phyloP scores from a whole-genome alignment of 2,113 vertebrate genomes.

The Lates calcarifer region DNA sequence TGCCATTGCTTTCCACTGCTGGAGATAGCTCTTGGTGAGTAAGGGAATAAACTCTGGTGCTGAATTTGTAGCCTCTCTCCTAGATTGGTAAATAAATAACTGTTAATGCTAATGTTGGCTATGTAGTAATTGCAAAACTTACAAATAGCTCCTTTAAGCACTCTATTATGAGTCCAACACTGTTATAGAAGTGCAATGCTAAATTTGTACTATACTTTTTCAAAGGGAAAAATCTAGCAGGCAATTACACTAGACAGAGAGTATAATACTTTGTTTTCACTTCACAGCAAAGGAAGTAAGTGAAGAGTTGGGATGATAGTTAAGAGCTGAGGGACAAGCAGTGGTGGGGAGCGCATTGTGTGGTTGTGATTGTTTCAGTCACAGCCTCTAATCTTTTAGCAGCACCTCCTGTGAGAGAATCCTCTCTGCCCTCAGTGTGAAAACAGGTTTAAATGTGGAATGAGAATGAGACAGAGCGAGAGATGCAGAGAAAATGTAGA shows the following conservation, averaged over 20 bases:
- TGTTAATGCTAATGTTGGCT: too few species aligned
- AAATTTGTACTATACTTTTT: not conserved
- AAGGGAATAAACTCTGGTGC: too few species aligned
- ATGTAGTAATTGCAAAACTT: too few species aligned
- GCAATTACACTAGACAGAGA: not conserved
- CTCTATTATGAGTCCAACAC: not conserved
- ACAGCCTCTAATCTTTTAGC: conserved; percentile 31
- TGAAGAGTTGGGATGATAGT: not conserved
- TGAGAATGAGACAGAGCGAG: not conserved
- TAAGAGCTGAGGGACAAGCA: conserved; percentile 2
- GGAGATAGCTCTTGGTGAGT: too few species aligned
- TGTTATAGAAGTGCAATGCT: not conserved
- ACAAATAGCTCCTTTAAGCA: too few species aligned
- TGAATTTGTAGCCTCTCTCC: too few species aligned
- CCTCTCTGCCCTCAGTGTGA: conserved; percentile 7
- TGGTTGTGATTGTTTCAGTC: conserved; percentile 16
- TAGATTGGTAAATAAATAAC: too few species aligned
- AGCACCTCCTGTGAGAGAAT: conserved; percentile 13
- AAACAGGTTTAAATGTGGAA: conserved; percentile 35
- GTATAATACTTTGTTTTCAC: not conserved
- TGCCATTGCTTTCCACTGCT: too few species aligned
- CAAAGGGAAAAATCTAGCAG: not conserved
- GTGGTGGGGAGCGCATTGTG: not conserved
- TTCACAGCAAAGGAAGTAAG: not conserved
- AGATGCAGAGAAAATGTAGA: not conserved